phyloP scores from a whole-genome alignment of 2,888 invertebrate species.

The Acronicta aceris region DNA sequence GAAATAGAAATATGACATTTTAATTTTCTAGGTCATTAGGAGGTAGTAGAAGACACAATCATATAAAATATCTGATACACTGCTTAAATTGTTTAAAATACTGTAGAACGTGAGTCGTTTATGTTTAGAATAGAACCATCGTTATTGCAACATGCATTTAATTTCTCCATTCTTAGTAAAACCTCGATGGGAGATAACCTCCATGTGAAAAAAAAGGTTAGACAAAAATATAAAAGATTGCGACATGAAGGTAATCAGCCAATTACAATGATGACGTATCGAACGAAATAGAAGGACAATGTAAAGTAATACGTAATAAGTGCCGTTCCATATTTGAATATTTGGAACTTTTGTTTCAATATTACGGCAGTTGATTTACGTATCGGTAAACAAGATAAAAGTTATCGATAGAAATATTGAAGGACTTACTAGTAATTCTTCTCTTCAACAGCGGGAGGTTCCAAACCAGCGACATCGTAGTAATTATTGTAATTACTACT shows the following conservation, averaged over 20 bases:
- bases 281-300: constrained; percentile 57
- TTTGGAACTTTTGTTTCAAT: constrained; percentile 8
- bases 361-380: constrained; percentile 10
- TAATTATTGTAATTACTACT: constrained; percentile 74
- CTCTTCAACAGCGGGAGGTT: constrained; percentile 69
- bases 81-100: too few relatives aligned
- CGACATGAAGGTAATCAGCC: constrained; percentile 57
- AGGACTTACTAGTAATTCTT: constrained; percentile 77
- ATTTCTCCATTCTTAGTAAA: constrained; percentile 4
- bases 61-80: too few relatives aligned
- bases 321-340: constrained; percentile 22
- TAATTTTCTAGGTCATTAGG: too few relatives aligned
- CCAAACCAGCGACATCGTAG: constrained; percentile 74
- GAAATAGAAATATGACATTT: too few relatives aligned
- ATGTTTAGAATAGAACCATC: neutral
- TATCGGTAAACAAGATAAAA: constrained; percentile 27
- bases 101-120: neutral
- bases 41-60: too few relatives aligned
- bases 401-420: constrained; percentile 20
- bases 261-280: constrained; percentile 59
- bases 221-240: constrained; percentile 49
- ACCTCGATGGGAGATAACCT: constrained; percentile 34
- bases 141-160: neutral
- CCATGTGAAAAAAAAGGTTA: constrained; percentile 50
- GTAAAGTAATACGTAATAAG: constrained; percentile 40